Conservation (phyloP, 2,888 invertebrate species). For the Calameuta filiformis region DNA sequence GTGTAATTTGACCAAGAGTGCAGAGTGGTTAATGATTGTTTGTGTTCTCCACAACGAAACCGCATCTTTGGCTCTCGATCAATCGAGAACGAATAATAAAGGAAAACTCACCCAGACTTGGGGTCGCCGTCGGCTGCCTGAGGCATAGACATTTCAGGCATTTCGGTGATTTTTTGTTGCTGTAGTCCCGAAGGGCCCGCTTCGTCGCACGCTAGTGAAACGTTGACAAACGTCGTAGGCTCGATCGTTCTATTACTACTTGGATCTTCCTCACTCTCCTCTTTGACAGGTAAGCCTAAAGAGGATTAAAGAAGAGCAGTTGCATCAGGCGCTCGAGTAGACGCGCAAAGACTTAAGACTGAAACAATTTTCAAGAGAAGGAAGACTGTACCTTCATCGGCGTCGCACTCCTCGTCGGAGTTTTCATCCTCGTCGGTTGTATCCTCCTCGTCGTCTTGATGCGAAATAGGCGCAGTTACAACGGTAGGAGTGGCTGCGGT, state of each 20-base stretch:
- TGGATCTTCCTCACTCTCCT: constrained; percentile 60
- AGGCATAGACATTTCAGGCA: constrained; percentile 57
- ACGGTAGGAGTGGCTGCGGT: background rate
- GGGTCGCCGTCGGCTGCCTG: constrained; percentile 54
- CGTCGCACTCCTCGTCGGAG: constrained; percentile 61
- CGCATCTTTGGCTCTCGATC: constrained; percentile 56
- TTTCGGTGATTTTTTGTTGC: constrained; percentile 59
- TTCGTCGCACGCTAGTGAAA: constrained; percentile 61
- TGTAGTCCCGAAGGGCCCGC: constrained; percentile 65
- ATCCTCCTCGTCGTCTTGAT: constrained; percentile 55
- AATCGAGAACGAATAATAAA: constrained; percentile 21
- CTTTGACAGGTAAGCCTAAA: constrained; percentile 60
- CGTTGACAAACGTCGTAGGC: constrained; percentile 61
- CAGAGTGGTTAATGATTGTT: constrained; percentile 31
- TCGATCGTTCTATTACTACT: constrained; percentile 54
- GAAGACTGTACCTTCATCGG: constrained; percentile 51
- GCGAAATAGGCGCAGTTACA: constrained; percentile 32
- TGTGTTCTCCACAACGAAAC: constrained; percentile 57
- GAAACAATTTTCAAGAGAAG: background rate
- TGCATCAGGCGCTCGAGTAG: background rate
- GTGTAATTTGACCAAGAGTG: background rate
- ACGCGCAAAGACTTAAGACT: background rate
- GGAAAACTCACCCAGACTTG: constrained; percentile 64
- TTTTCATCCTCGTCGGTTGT: constrained; percentile 60
- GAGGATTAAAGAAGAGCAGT: constrained; percentile 8